Evolutionary conservation across 2,113 vertebrate genomes (phyloP).

Genomic region (Rattus rattus): DNA sequence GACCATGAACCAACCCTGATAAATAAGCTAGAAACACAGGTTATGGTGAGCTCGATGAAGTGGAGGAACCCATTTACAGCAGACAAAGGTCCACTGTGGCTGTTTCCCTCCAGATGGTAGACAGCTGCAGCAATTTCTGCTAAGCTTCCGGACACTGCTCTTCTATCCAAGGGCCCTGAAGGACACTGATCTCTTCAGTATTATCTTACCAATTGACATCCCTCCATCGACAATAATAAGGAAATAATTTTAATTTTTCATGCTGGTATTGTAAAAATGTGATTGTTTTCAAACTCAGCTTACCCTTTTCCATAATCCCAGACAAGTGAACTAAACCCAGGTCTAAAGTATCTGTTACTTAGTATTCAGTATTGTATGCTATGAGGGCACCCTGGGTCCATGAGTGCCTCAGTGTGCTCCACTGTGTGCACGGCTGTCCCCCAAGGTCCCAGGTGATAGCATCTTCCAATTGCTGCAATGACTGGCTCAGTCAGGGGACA

Average conservation of each 20-base stretch:
- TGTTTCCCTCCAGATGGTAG: background rate
- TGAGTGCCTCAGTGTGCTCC: background rate
- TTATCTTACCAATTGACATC: background rate
- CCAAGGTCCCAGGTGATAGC: background rate
- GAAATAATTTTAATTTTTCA: slow-evolving; percentile 47
- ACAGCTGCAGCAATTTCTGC: background rate
- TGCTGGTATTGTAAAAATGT: background rate
- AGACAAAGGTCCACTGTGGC: background rate
- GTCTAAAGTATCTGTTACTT: background rate
- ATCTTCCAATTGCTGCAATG: background rate
- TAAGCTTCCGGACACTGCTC: background rate
- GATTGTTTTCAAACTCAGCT: slow-evolving; percentile 12
- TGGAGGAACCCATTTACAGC: background rate
- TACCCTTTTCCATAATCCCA: background rate
- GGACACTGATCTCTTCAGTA: background rate
- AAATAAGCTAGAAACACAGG: background rate
- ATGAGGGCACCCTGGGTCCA: background rate
- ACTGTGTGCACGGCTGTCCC: background rate
- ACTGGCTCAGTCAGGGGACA: background rate
- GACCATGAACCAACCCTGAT: background rate
- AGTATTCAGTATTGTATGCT: background rate
- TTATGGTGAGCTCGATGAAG: background rate
- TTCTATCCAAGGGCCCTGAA: background rate
- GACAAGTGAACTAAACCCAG: background rate
- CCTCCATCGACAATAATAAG: background rate